Base-by-base conservation (phyloP, 2,888 invertebrate species). In the Panopea generosa region DNA sequence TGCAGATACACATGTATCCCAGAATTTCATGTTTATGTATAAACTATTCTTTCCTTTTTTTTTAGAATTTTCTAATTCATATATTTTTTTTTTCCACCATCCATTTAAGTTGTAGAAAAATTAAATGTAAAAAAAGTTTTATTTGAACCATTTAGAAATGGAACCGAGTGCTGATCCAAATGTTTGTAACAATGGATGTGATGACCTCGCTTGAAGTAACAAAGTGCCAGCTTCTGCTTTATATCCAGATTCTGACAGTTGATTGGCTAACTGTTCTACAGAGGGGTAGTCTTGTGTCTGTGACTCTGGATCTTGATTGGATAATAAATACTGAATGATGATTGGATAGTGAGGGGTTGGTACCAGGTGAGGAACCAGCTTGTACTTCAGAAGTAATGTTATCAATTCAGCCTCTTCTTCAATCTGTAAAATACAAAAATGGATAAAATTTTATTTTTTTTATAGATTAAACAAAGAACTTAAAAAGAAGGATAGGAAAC, bases 181-280 rank as follows among this genome's bases (percentile, higher is more conserved):
- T 2, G 90, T 91, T 52, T 88, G 86, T 4, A 91, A 77, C 57
- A 85, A 20, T 4, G 88, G 82, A 73, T 89, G 90, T 22, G 86
- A 83, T 14, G 90, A 84, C 63, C 84, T 84, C n/a, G 86, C 83
- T 63, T 86, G 86, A 50, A 88, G 67, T 45, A 88, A 61, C 33
- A 92, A 80, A 27, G 88, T 85, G 3, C 89, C 90, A 11, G 91
- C 91, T 73, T 91, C 91, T 16, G 87, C 87, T 43, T 83, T 77
- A 69, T 82, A 85, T 18, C 90, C 90, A 16, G 73, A 77, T 40
- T 84, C 87, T 56, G 69, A 67, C 9, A 92, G 77, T 78, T 90
- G 84, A 49, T 84, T 80, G 59, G 87, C 87, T 33, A 91, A 78
- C 9, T 63, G 63, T 38, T 86, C 70, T 6, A 83, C 75, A 38